phyloP scores from a whole-genome alignment of 2,888 invertebrate species.

The Onthophagus sagittarius region DNA sequence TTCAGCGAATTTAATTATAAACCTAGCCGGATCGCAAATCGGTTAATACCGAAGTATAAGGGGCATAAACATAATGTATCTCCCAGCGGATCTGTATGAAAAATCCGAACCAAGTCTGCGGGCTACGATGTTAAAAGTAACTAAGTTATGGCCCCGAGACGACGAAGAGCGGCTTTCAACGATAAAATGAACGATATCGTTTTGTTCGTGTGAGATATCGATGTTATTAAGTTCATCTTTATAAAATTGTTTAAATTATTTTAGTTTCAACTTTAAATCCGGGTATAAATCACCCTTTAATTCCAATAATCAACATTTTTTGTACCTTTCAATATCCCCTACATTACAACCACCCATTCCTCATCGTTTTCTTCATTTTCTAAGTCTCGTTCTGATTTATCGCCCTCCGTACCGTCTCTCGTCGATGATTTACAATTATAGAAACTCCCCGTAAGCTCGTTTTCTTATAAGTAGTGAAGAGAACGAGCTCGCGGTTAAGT shows the following conservation, averaged over 20 bases:
- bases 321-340: too few relatives aligned
- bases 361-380: not conserved
- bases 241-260: not conserved
- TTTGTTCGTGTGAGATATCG: not conserved
- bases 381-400: not conserved
- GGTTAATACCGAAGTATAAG: not conserved
- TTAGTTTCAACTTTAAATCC: not conserved
- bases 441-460: not conserved
- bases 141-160: not conserved
- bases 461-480: not conserved
- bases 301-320: too few relatives aligned
- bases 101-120: too few relatives aligned
- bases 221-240: not conserved
- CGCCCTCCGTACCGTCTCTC: not conserved
- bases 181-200: not conserved
- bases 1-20: not conserved
- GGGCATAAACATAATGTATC: not conserved
- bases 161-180: not conserved
- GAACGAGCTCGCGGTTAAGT: too few relatives aligned
- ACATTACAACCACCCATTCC: not conserved
- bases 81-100: not conserved
- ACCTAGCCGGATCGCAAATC: not conserved
- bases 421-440: conserved; percentile 5
- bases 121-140: not conserved
- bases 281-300: too few relatives aligned